phyloP scores from a whole-genome alignment of 2,113 vertebrate species.

The Alosa alosa region DNA sequence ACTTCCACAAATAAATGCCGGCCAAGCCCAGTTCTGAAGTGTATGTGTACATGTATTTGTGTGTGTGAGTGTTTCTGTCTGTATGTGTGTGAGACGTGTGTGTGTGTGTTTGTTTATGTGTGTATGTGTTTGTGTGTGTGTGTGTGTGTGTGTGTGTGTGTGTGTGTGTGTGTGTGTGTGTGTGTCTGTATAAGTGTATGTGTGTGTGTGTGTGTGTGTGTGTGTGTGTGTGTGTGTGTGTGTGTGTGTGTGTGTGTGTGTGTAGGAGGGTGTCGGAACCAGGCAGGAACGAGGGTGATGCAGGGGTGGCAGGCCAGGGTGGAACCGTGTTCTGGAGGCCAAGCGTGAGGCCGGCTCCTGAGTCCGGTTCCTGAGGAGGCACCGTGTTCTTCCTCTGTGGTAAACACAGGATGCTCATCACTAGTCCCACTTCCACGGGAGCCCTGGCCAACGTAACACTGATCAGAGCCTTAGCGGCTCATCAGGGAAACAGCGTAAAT shows the following conservation, averaged over 20 bases:
- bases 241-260: not conserved
- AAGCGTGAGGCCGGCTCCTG: slow-evolving; percentile 18
- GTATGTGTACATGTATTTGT: not conserved
- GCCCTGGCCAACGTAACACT: not conserved
- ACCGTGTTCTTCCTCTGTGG: slow-evolving; percentile 55
- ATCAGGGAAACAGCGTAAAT: not conserved
- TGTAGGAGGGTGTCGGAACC: not conserved
- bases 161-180: too few species aligned
- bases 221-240: not conserved
- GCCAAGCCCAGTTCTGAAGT: not conserved
- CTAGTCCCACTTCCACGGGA: slow-evolving; percentile 40
- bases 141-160: not conserved
- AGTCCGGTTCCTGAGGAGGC: slow-evolving; percentile 47
- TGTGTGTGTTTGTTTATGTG: too few species aligned
- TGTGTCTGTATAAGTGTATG: not conserved
- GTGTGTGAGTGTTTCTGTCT: too few species aligned
- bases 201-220: not conserved
- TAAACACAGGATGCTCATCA: slow-evolving; percentile 68
- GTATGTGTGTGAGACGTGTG: too few species aligned
- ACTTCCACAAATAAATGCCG: not conserved
- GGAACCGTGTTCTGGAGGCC: not conserved
- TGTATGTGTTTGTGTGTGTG: too few species aligned
- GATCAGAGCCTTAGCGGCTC: not conserved
- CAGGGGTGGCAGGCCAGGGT: not conserved
- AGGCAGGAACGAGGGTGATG: slow-evolving; percentile 29